Percentiles rank a stretch among this genome's conserved stretches.
These are phyloP conservation scores for Stictonetta naevosa DNA, from an alignment of 2,113 vertebrate species.

Conservation along the genomic window DNA sequence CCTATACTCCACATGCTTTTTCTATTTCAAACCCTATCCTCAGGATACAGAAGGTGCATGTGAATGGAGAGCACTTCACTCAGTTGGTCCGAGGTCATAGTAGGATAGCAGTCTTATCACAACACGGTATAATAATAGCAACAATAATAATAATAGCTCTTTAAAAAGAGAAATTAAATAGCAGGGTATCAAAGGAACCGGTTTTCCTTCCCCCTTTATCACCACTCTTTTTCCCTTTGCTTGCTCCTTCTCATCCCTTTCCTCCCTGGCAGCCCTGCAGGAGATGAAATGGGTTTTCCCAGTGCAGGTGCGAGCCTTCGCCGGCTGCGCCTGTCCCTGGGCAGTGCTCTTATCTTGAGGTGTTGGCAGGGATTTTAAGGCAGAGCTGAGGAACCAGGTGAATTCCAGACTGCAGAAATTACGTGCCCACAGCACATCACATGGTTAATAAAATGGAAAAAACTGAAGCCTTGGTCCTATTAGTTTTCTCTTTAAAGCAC, in stretches of 20 bases:
- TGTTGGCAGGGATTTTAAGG: constrained; percentile 14
- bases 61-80: background rate
- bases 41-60: background rate
- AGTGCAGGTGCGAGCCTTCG: background rate
- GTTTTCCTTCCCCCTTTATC: background rate
- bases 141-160: background rate
- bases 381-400: background rate
- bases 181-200: background rate
- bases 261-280: background rate
- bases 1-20: background rate
- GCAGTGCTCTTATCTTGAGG: constrained; percentile 21
- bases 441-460: constrained; percentile 64
- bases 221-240: background rate
- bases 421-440: constrained; percentile 23
- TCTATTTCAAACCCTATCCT: background rate
- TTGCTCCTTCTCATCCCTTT: background rate
- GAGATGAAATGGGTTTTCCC: background rate
- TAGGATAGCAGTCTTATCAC: background rate
- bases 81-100: background rate
- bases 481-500: constrained; percentile 41
- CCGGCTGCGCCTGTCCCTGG: background rate
- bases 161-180: background rate
- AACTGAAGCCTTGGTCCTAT: background rate
- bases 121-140: background rate
- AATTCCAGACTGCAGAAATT: constrained; percentile 22